Conservation (phyloP, 2,113 vertebrate genomes). For the Lucifuga dentata region DNA sequence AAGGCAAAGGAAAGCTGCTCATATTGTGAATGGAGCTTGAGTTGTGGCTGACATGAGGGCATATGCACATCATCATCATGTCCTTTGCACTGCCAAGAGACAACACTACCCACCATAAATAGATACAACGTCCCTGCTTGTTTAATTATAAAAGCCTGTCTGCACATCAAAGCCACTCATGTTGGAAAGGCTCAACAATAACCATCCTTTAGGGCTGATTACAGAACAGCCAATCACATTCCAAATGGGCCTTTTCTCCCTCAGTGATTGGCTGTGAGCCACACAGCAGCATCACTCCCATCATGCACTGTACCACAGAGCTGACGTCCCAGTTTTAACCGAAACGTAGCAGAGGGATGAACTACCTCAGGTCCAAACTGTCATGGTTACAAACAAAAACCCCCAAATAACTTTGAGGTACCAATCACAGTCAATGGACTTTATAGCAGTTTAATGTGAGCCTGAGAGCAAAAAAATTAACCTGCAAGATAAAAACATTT, state of each 20-base stretch:
- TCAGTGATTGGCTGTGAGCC: conserved; percentile 60
- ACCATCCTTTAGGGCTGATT: conserved; percentile 53
- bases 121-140: conserved; percentile 17
- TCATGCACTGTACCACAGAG: conserved; percentile 55
- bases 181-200: conserved; percentile 58
- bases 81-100: not conserved
- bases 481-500: not conserved
- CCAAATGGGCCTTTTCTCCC: conserved; percentile 42
- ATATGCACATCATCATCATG: conserved; percentile 4
- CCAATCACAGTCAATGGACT: not conserved
- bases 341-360: conserved; percentile 48
- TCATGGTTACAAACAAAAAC: conserved; percentile 27
- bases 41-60: conserved; percentile 12
- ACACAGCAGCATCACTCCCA: conserved; percentile 66
- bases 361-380: conserved; percentile 37
- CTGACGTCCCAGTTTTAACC: conserved; percentile 70
- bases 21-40: conserved; percentile 23
- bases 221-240: conserved; percentile 62
- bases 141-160: conserved; percentile 10
- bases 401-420: not conserved
- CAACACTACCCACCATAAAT: not conserved
- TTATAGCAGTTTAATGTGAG: not conserved
- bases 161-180: conserved; percentile 41
- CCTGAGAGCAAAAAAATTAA: conserved; percentile 4
- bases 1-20: conserved; percentile 28